Conservation (phyloP, 2,888 invertebrate genomes). For the Saturnia pavonia region DNA sequence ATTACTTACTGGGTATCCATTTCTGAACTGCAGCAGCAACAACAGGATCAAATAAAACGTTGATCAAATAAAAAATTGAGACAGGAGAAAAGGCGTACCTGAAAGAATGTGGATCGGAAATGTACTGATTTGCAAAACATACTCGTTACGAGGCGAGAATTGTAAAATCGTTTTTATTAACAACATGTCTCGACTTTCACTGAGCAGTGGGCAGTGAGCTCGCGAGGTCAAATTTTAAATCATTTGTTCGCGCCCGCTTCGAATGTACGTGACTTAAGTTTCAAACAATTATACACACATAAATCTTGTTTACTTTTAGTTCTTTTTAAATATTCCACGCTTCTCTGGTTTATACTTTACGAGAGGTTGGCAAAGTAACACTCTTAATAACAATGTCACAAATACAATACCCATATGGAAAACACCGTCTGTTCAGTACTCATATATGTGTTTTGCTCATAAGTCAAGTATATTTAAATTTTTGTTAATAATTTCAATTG, state of each 20-base stretch:
- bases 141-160: constrained; percentile 39
- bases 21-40: no score
- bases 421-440: not conserved
- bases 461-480: not conserved
- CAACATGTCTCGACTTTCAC: constrained; percentile 46
- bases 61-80: constrained; percentile 20
- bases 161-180: constrained; percentile 45
- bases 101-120: constrained; percentile 41
- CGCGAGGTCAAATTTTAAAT: constrained; percentile 38
- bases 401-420: not conserved
- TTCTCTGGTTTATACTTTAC: not conserved
- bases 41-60: not conserved
- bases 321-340: constrained; percentile 9
- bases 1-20: no score
- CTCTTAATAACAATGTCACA: not conserved
- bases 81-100: constrained; percentile 42
- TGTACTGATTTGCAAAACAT: constrained; percentile 46
- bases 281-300: constrained; percentile 23
- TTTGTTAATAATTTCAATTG: not conserved
- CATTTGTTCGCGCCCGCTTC: constrained; percentile 31
- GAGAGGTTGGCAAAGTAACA: constrained; percentile 4
- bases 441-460: not conserved
- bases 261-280: constrained; percentile 38
- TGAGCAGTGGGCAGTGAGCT: constrained; percentile 33
- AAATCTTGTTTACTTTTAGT: constrained; percentile 23